Evolutionary conservation across 2,888 invertebrate species (phyloP).

Genomic region (Polyommatus iphigenia): DNA sequence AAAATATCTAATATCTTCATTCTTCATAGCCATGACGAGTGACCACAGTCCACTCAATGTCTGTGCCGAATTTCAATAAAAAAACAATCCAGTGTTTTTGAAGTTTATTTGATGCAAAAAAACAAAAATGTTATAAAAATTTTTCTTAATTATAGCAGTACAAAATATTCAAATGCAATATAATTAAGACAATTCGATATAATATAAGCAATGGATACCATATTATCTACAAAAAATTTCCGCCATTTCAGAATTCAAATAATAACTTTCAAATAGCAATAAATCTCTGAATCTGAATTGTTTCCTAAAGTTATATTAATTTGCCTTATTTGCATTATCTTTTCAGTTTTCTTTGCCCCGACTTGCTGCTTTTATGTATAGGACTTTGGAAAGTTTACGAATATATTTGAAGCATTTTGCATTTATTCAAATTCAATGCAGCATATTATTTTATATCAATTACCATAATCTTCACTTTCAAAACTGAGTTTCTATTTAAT

Average conservation of each 20-base stretch:
- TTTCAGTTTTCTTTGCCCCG: slow-evolving; percentile 4
- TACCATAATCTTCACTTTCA: neutral
- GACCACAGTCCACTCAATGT: too few relatives aligned
- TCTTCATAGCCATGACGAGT: too few relatives aligned
- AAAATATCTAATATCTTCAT: too few relatives aligned
- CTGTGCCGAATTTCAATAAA: too few relatives aligned
- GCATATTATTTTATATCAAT: neutral
- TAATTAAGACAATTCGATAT: neutral
- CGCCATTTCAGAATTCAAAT: neutral
- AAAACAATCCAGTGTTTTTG: too few relatives aligned
- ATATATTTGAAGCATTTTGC: slow-evolving; percentile 6
- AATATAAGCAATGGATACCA: neutral
- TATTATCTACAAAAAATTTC: neutral
- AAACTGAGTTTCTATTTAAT: neutral
- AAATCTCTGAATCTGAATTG: slow-evolving; percentile 15
- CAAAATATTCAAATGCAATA: neutral
- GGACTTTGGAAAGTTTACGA: neutral
- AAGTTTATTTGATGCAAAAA: too few relatives aligned
- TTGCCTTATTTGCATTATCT: slow-evolving; percentile 19
- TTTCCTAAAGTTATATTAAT: slow-evolving; percentile 19
- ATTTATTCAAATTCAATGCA: slow-evolving; percentile 8
- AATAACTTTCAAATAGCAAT: neutral
- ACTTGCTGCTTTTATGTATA: neutral
- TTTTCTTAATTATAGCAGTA: too few relatives aligned
- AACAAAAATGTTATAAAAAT: too few relatives aligned